Percentiles rank a stretch among this genome's conserved stretches.
phyloP scores from a whole-genome alignment of 2,797 vertebrate genomes.

The Botia kubotai region DNA sequence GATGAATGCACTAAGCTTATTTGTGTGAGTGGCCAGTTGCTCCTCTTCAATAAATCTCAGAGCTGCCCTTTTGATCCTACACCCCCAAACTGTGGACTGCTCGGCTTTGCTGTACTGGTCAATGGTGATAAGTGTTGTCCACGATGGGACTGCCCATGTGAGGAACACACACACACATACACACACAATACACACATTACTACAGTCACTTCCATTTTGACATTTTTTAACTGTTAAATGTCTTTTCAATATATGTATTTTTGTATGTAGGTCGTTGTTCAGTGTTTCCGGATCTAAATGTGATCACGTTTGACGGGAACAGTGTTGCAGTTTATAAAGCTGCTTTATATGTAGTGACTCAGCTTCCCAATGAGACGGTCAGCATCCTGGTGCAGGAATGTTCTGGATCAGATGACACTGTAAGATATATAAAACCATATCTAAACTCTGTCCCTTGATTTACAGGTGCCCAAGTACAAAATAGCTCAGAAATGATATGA shows the following conservation, averaged over 20 bases:
- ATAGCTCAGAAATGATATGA: no score
- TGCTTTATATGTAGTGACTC: slow-evolving; percentile 87
- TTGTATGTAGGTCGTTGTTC: slow-evolving; percentile 88
- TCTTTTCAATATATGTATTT: neutral
- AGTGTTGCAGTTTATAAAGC: slow-evolving; percentile 89
- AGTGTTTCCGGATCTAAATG: slow-evolving; percentile 90
- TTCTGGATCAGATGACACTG: slow-evolving; percentile 73
- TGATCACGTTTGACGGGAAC: slow-evolving; percentile 94
- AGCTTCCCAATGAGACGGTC: slow-evolving; percentile 85
- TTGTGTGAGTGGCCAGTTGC: slow-evolving; percentile 89
- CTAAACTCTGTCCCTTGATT: neutral
- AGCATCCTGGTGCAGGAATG: slow-evolving; percentile 87
- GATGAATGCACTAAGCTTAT: slow-evolving; percentile 91
- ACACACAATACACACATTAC: slow-evolving; percentile 12
- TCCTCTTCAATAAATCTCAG: slow-evolving; percentile 92
- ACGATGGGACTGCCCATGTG: slow-evolving; percentile 96
- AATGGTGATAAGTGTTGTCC: slow-evolving; percentile 96
- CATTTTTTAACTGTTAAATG: neutral
- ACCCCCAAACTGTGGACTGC: slow-evolving; percentile 89
- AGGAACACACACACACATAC: slow-evolving; percentile 66
- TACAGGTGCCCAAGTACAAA: no score
- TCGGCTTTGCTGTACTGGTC: slow-evolving; percentile 87
- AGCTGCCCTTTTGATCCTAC: slow-evolving; percentile 84
- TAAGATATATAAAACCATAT: slow-evolving; percentile 67
- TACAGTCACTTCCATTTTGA: neutral